phyloP scores from a whole-genome alignment of 2,113 vertebrate genomes.

The Myotis lucifugus region DNA sequence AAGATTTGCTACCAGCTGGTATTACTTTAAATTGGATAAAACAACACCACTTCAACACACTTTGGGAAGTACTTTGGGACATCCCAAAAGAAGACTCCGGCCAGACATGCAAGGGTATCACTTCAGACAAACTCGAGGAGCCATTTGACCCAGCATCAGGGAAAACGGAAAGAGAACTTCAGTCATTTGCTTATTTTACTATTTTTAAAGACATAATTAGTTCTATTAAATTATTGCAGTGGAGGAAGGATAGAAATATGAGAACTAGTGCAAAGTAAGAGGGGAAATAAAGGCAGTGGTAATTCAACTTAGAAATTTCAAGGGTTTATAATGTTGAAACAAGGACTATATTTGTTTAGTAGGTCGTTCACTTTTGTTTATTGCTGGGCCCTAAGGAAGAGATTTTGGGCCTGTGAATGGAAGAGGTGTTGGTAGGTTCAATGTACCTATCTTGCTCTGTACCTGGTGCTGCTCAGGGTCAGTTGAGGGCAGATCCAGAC shows the following conservation, averaged over 20 bases:
- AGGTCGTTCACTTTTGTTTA: constrained; percentile 63
- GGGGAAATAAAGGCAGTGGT: constrained; percentile 56
- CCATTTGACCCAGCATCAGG: constrained; percentile 63
- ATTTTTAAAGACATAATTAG: constrained; percentile 79
- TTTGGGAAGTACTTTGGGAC: constrained; percentile 18
- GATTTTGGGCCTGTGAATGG: background rate
- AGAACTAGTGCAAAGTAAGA: constrained; percentile 67
- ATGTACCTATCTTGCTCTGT: background rate
- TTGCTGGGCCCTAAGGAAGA: background rate
- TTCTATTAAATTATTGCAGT: constrained; percentile 78
- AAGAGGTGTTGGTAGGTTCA: background rate
- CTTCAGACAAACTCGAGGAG: constrained; percentile 68
- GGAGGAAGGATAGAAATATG: constrained; percentile 78
- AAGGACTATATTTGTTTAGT: constrained; percentile 44
- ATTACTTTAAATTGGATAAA: constrained; percentile 59
- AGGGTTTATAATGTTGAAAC: constrained; percentile 47
- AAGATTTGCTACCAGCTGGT: constrained; percentile 42
- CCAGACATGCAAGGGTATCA: constrained; percentile 38
- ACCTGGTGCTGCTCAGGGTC: background rate
- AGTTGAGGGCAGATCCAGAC: background rate
- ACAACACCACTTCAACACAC: constrained; percentile 27
- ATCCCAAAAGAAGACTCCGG: constrained; percentile 52
- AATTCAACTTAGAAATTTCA: constrained; percentile 71
- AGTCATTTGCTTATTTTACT: constrained; percentile 78
- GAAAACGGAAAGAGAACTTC: constrained; percentile 71